Base-by-base conservation (phyloP, 2,888 invertebrate species). In the Netelia fuscicornis region DNA sequence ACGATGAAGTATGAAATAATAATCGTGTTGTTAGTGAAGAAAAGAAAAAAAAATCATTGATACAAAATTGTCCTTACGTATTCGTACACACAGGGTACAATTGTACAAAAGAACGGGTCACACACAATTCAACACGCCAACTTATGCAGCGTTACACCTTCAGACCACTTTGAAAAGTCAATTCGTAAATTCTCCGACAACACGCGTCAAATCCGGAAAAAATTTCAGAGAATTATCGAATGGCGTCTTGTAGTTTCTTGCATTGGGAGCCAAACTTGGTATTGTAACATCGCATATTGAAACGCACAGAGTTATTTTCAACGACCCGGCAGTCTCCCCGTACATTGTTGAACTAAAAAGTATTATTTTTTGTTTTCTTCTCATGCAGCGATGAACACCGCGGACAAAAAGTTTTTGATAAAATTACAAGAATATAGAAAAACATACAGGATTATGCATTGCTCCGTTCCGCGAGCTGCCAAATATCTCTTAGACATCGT, bases 1-100 rank as follows among this genome's bases (percentile, higher is more conserved):
- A 82, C 58, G 78, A 42, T 75, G 54, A n/a, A 48, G 62, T 67
- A 54, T 54, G 44, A 72, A 77, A 64, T 56, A 68, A 79, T 71
- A 42, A 44, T 23, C 56, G 2, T 56, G 48, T 30, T 37, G 20
- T 80, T 75, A 56, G 80, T 76, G 62, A 52, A 62, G 10, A 68
- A 44, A 68, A 67, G 56, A 71, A 62, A 72, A 64, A n/a, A 44
- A 62, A 20, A 20, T 23, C 23, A 58, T 68, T 23, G 62, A 75
- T 81, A 78, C 68, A 81, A 84, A 81, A 81, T 74, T 84, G 71
- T 81, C 20, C 67, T 67, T 81, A 74, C 30, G n/a, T 67, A 67
- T 67, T 52, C 54, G 62, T 65, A 58, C 60, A 80, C 62, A 62
- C n/a, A 25, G 48, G 30, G 11, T 65, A 56, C 58, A 67, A 74